Conservation (phyloP, 2,797 vertebrate genomes). For the Cyclopterus lumpus region DNA sequence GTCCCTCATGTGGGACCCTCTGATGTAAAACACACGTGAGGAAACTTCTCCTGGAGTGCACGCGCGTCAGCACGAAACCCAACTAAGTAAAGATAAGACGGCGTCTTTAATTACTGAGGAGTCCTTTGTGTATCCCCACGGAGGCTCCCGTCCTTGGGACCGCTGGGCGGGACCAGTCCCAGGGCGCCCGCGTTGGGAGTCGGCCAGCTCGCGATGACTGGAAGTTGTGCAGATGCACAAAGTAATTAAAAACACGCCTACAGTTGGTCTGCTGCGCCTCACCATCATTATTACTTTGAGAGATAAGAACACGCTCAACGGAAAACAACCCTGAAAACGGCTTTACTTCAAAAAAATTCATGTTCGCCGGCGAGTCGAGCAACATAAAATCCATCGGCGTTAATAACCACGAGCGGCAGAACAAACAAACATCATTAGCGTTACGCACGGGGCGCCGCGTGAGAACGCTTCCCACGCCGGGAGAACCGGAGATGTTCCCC, state of each 20-base stretch:
- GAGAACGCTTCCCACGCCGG: conserved; percentile 57
- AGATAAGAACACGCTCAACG: conserved; percentile 47
- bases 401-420: conserved; percentile 56
- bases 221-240: conserved; percentile 35
- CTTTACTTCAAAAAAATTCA: conserved; percentile 22
- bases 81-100: conserved; percentile 45
- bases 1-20: conserved; percentile 23
- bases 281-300: conserved; percentile 46
- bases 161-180: conserved; percentile 53
- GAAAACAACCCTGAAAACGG: conserved; percentile 38
- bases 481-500: conserved; percentile 57
- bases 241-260: conserved; percentile 71
- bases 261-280: conserved; percentile 39
- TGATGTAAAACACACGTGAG: no score
- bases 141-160: conserved; percentile 48
- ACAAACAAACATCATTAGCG: conserved; percentile 66
- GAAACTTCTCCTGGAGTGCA: conserved; percentile 34
- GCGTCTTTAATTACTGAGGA: conserved; percentile 57
- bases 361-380: conserved; percentile 6
- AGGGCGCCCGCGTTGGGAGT: conserved; percentile 21
- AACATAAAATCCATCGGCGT: conserved; percentile 62
- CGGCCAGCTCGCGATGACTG: conserved; percentile 35
- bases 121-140: conserved; percentile 49
- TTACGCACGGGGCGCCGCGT: conserved; percentile 42
- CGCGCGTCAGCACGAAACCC: conserved; percentile 33